Percentiles rank a stretch among this genome's conserved stretches.
These are phyloP conservation scores for Brachyistius frenatus DNA, from an alignment of 2,113 vertebrate genomes.

Conservation along the genomic window DNA sequence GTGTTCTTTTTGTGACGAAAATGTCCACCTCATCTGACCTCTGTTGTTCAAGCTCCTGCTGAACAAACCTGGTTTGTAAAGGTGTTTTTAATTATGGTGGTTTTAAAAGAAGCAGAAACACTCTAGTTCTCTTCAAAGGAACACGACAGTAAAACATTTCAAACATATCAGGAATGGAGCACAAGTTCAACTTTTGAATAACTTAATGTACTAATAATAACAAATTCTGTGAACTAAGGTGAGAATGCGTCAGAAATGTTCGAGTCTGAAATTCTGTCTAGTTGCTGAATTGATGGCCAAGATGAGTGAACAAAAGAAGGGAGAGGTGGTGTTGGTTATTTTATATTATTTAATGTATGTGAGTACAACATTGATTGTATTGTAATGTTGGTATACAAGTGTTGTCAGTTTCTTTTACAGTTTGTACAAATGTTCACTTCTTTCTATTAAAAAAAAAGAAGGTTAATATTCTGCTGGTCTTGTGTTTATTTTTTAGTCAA, in stretches of 20 bases:
- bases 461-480: not conserved
- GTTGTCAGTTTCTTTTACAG: slow-evolving; percentile 44
- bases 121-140: not conserved
- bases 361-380: slow-evolving; percentile 46
- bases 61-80: too few relatives aligned
- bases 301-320: slow-evolving; percentile 27
- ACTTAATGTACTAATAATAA: not conserved
- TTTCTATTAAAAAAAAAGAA: slow-evolving; percentile 68
- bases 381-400: slow-evolving; percentile 49
- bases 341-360: slow-evolving; percentile 60
- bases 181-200: slow-evolving; percentile 21
- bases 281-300: not conserved
- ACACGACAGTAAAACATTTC: not conserved
- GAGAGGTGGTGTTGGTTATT: slow-evolving; percentile 18
- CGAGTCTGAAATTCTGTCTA: not conserved
- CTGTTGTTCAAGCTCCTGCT: too few relatives aligned
- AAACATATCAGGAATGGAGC: slow-evolving; percentile 12
- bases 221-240: not conserved
- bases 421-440: slow-evolving; percentile 30
- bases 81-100: not conserved
- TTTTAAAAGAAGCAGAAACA: not conserved
- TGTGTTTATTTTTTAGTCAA: not conserved
- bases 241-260: not conserved
- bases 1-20: slow-evolving; percentile 3
- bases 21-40: not conserved